phyloP scores from a whole-genome alignment of 1,140 invertebrate species.

The Diuraphis noxia region DNA sequence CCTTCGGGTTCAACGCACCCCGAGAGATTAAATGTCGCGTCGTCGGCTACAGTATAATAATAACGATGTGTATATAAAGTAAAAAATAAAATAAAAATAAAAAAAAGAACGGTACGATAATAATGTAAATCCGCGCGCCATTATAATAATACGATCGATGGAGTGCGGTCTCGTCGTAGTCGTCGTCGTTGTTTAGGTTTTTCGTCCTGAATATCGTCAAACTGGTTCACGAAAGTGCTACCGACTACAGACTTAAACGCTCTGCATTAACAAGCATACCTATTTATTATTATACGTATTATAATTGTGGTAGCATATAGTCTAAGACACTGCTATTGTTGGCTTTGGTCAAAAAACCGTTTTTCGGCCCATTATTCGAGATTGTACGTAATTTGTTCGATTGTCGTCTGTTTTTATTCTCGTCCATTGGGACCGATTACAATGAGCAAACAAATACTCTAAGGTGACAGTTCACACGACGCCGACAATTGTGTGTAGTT shows the following conservation, averaged over 20 bases:
- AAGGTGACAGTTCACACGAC: neutral
- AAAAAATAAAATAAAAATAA: neutral
- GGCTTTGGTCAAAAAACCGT: neutral
- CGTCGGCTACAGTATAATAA: neutral
- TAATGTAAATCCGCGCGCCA: slow-evolving; percentile 11
- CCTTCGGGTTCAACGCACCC: slow-evolving; percentile 52
- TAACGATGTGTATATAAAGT: neutral
- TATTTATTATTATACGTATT: neutral
- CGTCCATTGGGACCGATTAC: neutral
- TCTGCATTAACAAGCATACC: neutral
- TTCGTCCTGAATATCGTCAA: neutral
- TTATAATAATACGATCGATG: neutral
- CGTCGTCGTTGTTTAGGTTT: neutral
- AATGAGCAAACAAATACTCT: neutral
- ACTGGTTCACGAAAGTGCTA: neutral
- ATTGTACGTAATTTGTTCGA: neutral
- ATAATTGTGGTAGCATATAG: neutral
- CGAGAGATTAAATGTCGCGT: neutral
- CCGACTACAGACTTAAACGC: neutral
- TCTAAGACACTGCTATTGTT: neutral
- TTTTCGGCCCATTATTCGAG: neutral
- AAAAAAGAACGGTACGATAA: neutral
- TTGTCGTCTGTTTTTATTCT: neutral
- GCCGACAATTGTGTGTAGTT: neutral
- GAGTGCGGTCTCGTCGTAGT: too few species aligned